Evolutionary conservation across 1,140 invertebrate genomes (phyloP).

Genomic region (Bombus confusus): DNA sequence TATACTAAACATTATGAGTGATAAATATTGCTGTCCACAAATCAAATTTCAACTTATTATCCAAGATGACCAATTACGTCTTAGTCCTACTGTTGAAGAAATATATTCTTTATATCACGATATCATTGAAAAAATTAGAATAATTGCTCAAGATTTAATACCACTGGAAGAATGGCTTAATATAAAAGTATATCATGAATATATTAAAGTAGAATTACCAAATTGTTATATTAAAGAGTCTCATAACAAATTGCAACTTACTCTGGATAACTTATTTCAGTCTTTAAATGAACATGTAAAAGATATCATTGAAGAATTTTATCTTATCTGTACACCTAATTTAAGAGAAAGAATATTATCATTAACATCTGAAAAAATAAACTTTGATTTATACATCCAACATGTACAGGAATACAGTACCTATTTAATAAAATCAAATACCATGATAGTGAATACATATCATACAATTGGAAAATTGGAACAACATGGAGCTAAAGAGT

Average conservation of each 20-base stretch:
- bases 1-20: conserved; percentile 70
- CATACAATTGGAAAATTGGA: conserved; percentile 73
- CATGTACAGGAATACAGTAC: conserved; percentile 72
- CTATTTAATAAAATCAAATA: conserved; percentile 68
- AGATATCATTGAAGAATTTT: conserved; percentile 53
- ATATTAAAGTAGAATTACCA: conserved; percentile 74
- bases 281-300: conserved; percentile 69
- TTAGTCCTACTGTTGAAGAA: conserved; percentile 73
- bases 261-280: conserved; percentile 70
- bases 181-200: conserved; percentile 56
- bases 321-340: conserved; percentile 39
- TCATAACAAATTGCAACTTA: conserved; percentile 69
- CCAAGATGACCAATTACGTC: conserved; percentile 64
- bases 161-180: conserved; percentile 75
- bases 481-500: conserved; percentile 70
- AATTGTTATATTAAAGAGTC: conserved; percentile 75
- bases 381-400: conserved; percentile 68
- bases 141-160: conserved; percentile 75
- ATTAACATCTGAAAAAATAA: conserved; percentile 48
- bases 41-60: conserved; percentile 76
- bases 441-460: conserved; percentile 69
- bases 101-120: conserved; percentile 72
- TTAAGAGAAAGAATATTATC: conserved; percentile 51
- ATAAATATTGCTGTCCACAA: conserved; percentile 68
- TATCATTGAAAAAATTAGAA: conserved; percentile 71